Base-by-base conservation (phyloP, 2,888 invertebrate genomes). In the Ariolimax columbianus region DNA sequence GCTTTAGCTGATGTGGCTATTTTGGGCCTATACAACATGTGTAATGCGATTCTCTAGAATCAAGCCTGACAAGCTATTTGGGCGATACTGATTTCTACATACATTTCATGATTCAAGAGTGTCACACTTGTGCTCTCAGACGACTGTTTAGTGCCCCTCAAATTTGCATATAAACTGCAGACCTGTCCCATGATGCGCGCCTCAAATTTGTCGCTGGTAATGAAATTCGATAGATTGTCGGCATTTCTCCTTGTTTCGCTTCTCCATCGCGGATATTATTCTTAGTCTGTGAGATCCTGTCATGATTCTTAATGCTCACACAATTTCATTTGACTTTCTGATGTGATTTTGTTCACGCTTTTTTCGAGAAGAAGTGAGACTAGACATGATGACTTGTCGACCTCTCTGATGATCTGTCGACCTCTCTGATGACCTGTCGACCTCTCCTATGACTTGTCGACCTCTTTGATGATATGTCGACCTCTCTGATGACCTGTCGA, bases 241-340 rank as follows among this genome's bases (percentile, higher is more conserved):
- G 66, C 11, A 66, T 26, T 66, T 30, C 66, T n/a, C n/a, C 23
- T 30, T 30, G 11, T n/a, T 30, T n/a, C n/a, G 11, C 66, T 26
- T 2, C 3, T 26, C 66, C 66, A 66, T n/a, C 26, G 30, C 17
- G 38, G 70, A 14, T 36, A 70, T 38, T 38, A 73, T 73, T 73
- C 14, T n/a, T 43, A 73, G 43, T 4, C 6, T 30, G 55, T 55
- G 17, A 33, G 55, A 55, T 23, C 33, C 55, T 1, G 14, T 33
- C 55, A 77, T 30, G 51, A 77, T 47, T 77, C 55, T 30, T 55
- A 33, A 55, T 55, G 77, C 36, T 33, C 30, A 19, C 0, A 77
- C 51, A 77, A 77, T 40, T 77, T 51, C 77, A 77, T 77, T 77
- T 77, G 51, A 77, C 77, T 77, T 77, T 77, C 36, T 36, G 55